Evolutionary conservation across 2,888 invertebrate species (phyloP), one percentile per base, ranked within the genome.

Genomic region (Apodemia duryi): DNA sequence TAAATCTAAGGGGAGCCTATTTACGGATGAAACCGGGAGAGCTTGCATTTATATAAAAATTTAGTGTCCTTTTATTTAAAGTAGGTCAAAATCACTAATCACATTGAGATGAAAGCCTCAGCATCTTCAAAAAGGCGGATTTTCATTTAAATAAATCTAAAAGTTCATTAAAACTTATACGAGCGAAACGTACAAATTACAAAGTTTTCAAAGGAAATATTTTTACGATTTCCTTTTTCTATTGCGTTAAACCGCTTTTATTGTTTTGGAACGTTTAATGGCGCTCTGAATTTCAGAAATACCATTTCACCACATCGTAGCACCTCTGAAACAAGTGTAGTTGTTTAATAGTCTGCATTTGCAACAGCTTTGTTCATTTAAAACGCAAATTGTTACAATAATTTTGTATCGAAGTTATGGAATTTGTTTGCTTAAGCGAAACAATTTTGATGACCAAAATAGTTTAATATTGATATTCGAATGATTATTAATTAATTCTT

Each of bases 141-240:
- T 29, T 57, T 6, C 60, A n/a, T 60, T 60, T 32, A 60, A 32
- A 13, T 60, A 60, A 60, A n/a, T 13, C 60, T 1, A 35, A n/a
- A 60, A 60, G 60, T 35, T 60, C 60, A 35, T 60, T 49, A 65
- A 65, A 38, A 60, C 29, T 60, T 62, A 57, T 13, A 35, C 62
- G 32, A 63, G 62, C 62, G 35, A 54, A 60, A 28, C 57, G 62
- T 52, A 41, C 32, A 57, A 57, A 29, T 43, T 60, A 4, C 60
- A 65, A 52, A 61, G 29, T n/a, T 41, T 62, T 46, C 62, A 62
- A 60, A 63, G 54, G 57, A 54, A 63, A 49, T 60, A 35, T 57
- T 60, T 11, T 63, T 65, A 41, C 63, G 41, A 49, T 62, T 57
- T 63, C 46, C 57, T 46, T 65, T 65, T 60, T 49, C 32, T 60